Conservation (phyloP, 2,113 vertebrate genomes). For the Terrapene triunguis region DNA sequence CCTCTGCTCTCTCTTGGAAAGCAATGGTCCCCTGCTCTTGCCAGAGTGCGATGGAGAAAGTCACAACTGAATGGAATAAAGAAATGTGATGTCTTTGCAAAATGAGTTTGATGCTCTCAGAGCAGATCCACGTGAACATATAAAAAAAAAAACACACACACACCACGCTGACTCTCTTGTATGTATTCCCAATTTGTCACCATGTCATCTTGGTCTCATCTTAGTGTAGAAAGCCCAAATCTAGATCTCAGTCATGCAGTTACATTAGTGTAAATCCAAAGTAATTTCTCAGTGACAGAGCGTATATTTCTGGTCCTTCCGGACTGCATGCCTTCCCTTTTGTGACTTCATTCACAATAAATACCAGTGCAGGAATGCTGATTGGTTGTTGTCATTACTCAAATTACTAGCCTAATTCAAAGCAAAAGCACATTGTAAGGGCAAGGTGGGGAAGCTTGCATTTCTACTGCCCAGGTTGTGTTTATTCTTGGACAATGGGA, state of each 20-base stretch:
- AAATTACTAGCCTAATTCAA: background rate
- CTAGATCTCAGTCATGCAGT: rapidly evolving
- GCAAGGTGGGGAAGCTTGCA: background rate
- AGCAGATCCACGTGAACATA: background rate
- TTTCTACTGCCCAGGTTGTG: background rate
- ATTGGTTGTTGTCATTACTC: background rate
- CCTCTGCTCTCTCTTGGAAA: background rate
- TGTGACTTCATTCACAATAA: background rate
- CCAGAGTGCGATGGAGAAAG: rapidly evolving
- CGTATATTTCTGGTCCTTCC: background rate
- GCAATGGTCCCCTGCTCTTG: background rate
- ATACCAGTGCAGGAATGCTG: background rate
- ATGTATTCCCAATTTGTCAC: background rate
- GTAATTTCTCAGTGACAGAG: background rate
- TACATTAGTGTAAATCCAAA: background rate
- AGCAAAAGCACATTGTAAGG: background rate
- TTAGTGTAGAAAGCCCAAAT: background rate
- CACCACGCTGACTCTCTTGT: rapidly evolving
- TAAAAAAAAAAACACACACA: background rate
- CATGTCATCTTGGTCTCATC: background rate
- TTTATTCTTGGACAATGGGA: background rate
- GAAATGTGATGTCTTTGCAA: background rate
- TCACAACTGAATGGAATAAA: background rate
- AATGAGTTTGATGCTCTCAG: background rate
- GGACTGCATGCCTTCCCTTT: background rate